Percentiles rank a stretch among this genome's conserved stretches.
Evolutionary conservation across 2,113 vertebrate species (phyloP).

Genomic region (Gopherus flavomarginatus): DNA sequence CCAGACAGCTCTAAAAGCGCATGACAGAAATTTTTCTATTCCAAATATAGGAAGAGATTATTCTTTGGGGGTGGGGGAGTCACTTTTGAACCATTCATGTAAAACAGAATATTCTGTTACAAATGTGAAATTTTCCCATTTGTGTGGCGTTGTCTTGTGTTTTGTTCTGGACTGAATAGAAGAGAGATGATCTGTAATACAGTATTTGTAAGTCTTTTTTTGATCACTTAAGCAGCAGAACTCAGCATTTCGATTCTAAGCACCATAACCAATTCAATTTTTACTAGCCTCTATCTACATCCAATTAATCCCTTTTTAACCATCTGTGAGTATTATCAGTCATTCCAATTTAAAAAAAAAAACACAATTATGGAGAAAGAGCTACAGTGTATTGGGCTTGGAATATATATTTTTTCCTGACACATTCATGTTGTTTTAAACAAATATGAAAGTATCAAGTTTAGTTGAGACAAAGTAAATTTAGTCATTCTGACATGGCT

Average conservation of each 20-base stretch:
- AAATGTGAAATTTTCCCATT: neutral
- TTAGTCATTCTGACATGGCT: neutral
- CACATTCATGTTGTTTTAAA: neutral
- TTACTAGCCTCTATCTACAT: accelerated
- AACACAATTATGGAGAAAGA: neutral
- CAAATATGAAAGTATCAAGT: neutral
- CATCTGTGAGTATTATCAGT: neutral
- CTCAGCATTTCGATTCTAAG: neutral
- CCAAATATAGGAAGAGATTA: neutral
- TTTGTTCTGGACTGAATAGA: neutral
- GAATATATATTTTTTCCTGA: neutral
- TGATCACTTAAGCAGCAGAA: constrained; percentile 13
- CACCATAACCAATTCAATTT: accelerated
- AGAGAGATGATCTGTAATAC: neutral
- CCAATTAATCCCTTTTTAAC: neutral
- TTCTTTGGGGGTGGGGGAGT: too few relatives aligned
- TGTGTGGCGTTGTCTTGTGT: neutral
- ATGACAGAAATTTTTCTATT: neutral
- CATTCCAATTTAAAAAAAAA: neutral
- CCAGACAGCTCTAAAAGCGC: neutral
- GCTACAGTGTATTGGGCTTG: neutral
- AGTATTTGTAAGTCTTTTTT: neutral
- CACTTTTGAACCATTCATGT: neutral
- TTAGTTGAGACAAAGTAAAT: neutral
- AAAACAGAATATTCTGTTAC: neutral